Conservation (phyloP, 1,140 invertebrate species). For the Maniola jurtina region DNA sequence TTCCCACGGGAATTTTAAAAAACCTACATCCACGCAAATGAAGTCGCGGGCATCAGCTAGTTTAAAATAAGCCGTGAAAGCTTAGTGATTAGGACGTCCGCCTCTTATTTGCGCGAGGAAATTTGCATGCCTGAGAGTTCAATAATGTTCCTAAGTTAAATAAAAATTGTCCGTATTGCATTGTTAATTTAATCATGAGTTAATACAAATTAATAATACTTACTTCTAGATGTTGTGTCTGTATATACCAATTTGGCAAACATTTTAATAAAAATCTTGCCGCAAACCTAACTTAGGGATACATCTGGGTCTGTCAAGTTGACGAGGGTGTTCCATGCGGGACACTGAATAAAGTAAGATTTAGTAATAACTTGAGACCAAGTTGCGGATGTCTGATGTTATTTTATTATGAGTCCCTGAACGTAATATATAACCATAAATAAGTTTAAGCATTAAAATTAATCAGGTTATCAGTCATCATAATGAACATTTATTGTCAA, state of each 20-base stretch:
- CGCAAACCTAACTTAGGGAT: constrained; percentile 3
- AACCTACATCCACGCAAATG: too few species aligned
- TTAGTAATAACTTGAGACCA: constrained; percentile 12
- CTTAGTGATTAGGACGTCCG: too few species aligned
- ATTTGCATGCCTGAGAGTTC: background rate
- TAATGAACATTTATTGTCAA: too few species aligned
- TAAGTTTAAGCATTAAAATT: background rate
- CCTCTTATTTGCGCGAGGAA: too few species aligned
- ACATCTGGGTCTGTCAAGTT: constrained; percentile 9
- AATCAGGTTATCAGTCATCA: too few species aligned
- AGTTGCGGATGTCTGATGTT: constrained; percentile 14
- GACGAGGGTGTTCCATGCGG: constrained; percentile 9
- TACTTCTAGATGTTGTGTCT: background rate
- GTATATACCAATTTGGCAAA: background rate
- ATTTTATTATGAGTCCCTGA: background rate
- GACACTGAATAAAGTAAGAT: constrained; percentile 20
- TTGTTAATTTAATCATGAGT: too few species aligned
- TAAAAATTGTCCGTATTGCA: background rate
- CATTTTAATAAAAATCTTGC: constrained; percentile 18
- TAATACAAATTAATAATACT: too few species aligned
- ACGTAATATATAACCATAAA: background rate
- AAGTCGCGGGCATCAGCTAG: too few species aligned
- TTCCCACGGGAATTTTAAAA: too few species aligned
- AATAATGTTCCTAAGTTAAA: background rate
- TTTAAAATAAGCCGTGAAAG: too few species aligned